phyloP scores from a whole-genome alignment of 2,797 vertebrate species.

The Danio tinwini region DNA sequence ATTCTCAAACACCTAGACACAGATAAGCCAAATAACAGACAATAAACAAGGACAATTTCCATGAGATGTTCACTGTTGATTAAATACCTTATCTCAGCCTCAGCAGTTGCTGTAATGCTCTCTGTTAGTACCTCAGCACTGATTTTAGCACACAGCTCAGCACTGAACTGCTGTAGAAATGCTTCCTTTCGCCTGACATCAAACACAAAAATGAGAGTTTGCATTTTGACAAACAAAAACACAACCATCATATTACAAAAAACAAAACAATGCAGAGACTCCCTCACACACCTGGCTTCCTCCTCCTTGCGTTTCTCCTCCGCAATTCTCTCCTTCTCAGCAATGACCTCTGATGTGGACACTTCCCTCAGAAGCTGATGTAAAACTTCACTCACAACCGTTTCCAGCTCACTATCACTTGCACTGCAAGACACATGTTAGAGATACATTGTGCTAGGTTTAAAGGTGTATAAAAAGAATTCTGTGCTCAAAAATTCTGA shows the following conservation, averaged over 20 bases:
- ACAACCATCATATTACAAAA: background rate
- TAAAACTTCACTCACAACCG: conserved; percentile 78
- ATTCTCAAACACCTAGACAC: too few species aligned
- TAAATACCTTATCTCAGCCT: conserved; percentile 82
- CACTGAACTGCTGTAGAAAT: conserved; percentile 80
- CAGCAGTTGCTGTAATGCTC: conserved; percentile 73
- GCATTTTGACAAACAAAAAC: background rate
- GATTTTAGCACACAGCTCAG: conserved; percentile 80
- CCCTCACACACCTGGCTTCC: conserved; percentile 80
- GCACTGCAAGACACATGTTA: conserved; percentile 70
- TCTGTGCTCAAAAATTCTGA: too few species aligned
- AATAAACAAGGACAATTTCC: background rate
- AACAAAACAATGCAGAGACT: background rate
- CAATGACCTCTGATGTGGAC: conserved; percentile 70
- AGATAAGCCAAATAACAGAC: background rate
- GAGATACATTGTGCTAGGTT: background rate
- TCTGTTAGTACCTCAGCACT: conserved; percentile 81
- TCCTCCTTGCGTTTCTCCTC: conserved; percentile 84
- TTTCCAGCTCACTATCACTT: conserved; percentile 76
- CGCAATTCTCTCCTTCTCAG: conserved; percentile 77
- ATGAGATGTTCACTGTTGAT: background rate
- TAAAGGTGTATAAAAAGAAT: too few species aligned
- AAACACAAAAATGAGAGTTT: conserved; percentile 9
- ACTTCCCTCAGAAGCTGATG: conserved; percentile 77
- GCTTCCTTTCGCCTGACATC: conserved; percentile 80